Conservation (phyloP, 2,797 vertebrate genomes). For the Sebastes reedi region DNA sequence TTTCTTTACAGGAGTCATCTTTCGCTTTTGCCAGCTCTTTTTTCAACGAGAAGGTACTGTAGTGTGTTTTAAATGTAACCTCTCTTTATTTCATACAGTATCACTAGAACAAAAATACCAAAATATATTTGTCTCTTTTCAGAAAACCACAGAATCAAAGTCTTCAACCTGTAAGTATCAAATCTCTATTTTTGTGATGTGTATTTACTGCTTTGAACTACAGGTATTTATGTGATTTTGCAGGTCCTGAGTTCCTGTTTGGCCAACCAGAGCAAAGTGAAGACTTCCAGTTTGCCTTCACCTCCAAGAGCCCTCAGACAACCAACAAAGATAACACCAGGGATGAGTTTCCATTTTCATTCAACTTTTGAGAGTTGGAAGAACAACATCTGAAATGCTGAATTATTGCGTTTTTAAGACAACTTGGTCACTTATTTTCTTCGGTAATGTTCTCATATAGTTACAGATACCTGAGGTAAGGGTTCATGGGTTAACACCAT, state of each 20-base stretch:
- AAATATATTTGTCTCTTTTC: conserved; percentile 16
- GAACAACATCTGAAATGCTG: background rate
- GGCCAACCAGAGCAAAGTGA: conserved; percentile 70
- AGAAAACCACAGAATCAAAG: conserved; percentile 76
- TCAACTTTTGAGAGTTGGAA: conserved; percentile 72
- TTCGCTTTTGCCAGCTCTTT: conserved; percentile 77
- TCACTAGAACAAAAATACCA: background rate
- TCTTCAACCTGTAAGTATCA: conserved; percentile 66
- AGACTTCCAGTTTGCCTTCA: conserved; percentile 80
- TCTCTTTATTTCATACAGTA: background rate
- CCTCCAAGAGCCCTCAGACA: conserved; percentile 55
- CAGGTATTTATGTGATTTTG: conserved; percentile 1
- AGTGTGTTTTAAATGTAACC: background rate
- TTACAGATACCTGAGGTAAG: background rate
- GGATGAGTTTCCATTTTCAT: conserved; percentile 79
- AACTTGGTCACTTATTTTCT: background rate
- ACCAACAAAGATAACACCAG: conserved; percentile 38
- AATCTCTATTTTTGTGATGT: background rate
- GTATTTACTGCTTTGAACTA: background rate
- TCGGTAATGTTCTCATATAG: background rate
- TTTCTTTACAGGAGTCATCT: conserved; percentile 73
- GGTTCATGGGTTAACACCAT: background rate
- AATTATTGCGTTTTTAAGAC: background rate
- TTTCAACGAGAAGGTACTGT: conserved; percentile 79
- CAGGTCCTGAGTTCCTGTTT: conserved; percentile 79